Evolutionary conservation across 2,888 invertebrate genomes (phyloP).

Genomic region (Artemia sinica): DNA sequence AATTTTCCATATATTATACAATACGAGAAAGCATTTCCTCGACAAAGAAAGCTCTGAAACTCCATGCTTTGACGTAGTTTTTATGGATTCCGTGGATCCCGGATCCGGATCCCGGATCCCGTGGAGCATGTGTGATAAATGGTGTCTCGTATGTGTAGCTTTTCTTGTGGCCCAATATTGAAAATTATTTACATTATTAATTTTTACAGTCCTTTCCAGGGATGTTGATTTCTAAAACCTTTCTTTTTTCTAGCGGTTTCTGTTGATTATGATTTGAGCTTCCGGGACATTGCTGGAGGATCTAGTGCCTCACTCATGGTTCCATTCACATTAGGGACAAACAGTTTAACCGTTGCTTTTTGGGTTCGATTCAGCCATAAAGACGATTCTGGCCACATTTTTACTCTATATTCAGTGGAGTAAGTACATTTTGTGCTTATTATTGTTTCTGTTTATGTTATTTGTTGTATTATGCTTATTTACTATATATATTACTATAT

Average conservation of each 20-base stretch:
- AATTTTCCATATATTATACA: no score
- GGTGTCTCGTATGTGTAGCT: no score
- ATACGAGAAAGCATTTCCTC: no score
- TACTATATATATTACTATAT: background rate
- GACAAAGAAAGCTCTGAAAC: no score
- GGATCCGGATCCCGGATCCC: no score
- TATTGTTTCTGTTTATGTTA: conserved; percentile 19
- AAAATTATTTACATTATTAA: no score
- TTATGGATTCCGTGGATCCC: no score
- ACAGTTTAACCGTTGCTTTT: conserved; percentile 68
- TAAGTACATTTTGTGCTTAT: conserved; percentile 32
- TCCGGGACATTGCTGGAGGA: conserved; percentile 64
- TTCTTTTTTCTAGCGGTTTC: conserved; percentile 56
- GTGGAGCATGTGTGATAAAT: no score
- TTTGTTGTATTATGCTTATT: conserved; percentile 20
- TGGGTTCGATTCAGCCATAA: conserved; percentile 89
- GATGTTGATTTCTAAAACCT: background rate
- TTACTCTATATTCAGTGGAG: conserved; percentile 77
- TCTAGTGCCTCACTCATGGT: conserved; percentile 83
- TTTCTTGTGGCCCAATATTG: no score
- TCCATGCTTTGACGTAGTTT: no score
- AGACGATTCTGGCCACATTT: conserved; percentile 82
- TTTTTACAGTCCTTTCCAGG: no score
- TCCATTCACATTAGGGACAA: conserved; percentile 55
- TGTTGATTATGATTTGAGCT: conserved; percentile 92